Evolutionary conservation across 2,888 invertebrate species (phyloP), one percentile per base, ranked within the genome.

Genomic region (Pollenia amentaria): DNA sequence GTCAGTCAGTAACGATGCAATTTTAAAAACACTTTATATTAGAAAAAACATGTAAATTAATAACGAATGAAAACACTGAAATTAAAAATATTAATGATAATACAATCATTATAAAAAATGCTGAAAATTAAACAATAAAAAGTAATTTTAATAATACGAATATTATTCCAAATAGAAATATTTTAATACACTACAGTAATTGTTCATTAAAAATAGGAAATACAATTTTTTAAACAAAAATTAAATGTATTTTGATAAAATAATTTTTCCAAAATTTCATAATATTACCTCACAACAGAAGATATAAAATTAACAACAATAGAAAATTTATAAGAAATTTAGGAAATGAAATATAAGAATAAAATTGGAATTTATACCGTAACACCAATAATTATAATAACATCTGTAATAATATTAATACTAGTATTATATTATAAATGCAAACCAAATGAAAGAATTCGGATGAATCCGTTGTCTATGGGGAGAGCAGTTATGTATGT

Each of bases 271-370:
- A 57, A 62, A 6, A 40, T 40, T 40, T 40, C 29, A 57, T 18
- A 62, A 38, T 10, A 9, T 16, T n/a, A 40, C 62, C 29, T 62
- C n/a, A 40, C 62, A n/a, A 62, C 40, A 40, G 40, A 62, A 62
- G 40, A 62, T 1, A 40, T 16, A n/a, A 62, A 62, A 40, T 14
- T 62, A n/a, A 42, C n/a, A 40, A 62, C 62, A n/a, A 40, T 62
- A 40, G n/a, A 62, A n/a, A 62, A 40, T 62, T 9, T 62, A 16
- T 40, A 62, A 42, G n/a, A 62, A 40, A 62, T 62, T 14, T 8
- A 62, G 7, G 62, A 40, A 42, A 38, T 62, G 3, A 62, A 62
- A 62, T 62, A 40, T n/a, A 62, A 62, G 12, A 62, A 40, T 10
- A 62, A 40, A 9, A 62, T 62, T 62, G n/a, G 18, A 18, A 2